These are phyloP conservation scores for Pocillopora meandrina DNA, from an alignment of 92 coral and sea anemone species.

Conservation along the genomic window DNA sequence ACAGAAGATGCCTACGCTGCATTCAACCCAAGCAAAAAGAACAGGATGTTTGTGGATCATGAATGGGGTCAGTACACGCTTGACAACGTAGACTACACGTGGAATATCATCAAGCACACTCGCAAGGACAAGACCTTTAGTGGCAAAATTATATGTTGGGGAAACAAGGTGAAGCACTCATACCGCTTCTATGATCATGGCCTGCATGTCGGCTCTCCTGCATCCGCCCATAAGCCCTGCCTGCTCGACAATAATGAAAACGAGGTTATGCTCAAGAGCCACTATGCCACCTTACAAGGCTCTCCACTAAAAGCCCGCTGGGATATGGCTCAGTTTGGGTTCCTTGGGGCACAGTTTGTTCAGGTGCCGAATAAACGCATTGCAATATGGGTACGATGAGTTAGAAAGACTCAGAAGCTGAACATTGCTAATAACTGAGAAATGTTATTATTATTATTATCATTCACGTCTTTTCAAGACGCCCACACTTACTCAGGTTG, in stretches of 20 bases:
- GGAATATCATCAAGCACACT: constrained; percentile 87
- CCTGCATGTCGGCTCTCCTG: constrained; percentile 95
- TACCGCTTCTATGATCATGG: constrained; percentile 97
- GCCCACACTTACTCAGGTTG: neutral
- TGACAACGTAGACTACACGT: constrained; percentile 86
- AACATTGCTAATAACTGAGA: neutral
- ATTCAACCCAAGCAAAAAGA: constrained; percentile 78
- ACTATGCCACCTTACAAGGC: constrained; percentile 85
- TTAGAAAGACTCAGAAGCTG: neutral
- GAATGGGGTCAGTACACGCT: constrained; percentile 83
- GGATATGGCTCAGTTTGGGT: constrained; percentile 98
- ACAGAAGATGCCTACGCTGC: constrained; percentile 97
- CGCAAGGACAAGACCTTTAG: constrained; percentile 72
- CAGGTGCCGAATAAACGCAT: constrained; percentile 87
- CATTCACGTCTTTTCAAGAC: constrained; percentile 3
- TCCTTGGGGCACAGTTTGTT: constrained; percentile 84
- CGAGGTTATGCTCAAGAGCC: constrained; percentile 95
- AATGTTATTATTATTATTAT: neutral
- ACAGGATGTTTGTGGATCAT: constrained; percentile 79
- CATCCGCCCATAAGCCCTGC: constrained; percentile 82
- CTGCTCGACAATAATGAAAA: constrained; percentile 84
- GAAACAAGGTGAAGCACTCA: constrained; percentile 70
- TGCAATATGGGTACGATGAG: constrained; percentile 96
- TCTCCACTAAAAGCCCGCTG: constrained; percentile 82
- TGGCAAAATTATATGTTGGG: constrained; percentile 95